Percentiles rank a stretch among this genome's conserved stretches.
These are phyloP conservation scores for Gymnarchus niloticus DNA, from an alignment of 2,113 vertebrate species.

Conservation along the genomic window DNA sequence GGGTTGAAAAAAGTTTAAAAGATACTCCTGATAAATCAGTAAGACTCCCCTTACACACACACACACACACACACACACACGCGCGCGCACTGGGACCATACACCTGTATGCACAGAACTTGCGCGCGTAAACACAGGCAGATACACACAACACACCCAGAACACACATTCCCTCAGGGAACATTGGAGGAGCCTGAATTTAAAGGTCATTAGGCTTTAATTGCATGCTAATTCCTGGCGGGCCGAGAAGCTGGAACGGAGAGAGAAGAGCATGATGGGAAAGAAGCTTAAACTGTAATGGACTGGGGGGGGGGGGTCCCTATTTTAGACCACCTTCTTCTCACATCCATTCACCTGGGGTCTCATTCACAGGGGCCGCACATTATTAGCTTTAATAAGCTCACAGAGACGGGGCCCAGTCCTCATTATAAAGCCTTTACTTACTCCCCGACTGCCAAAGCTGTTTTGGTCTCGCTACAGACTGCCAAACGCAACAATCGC, in stretches of 20 bases:
- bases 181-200: conserved; percentile 36
- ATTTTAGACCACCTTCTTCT: conserved; percentile 41
- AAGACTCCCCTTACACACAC: not conserved
- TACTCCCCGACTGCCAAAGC: conserved; percentile 72
- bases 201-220: conserved; percentile 62
- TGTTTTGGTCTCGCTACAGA: conserved; percentile 73
- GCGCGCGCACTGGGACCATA: not conserved
- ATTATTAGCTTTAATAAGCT: conserved; percentile 65
- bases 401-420: conserved; percentile 61
- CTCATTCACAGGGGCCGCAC: conserved; percentile 50
- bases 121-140: not conserved
- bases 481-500: conserved; percentile 90
- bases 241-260: conserved; percentile 31
- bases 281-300: conserved; percentile 20
- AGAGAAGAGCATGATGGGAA: conserved; percentile 11
- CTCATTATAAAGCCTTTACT: conserved; percentile 65
- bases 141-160: not conserved
- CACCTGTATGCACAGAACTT: not conserved
- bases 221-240: conserved; percentile 49
- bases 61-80: conserved; percentile 21
- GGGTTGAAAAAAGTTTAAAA: too few species aligned
- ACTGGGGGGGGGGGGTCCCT: conserved; percentile 28
- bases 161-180: conserved; percentile 10
- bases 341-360: conserved; percentile 49
- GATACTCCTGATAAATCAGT: not conserved